Evolutionary conservation across 1,140 invertebrate genomes (phyloP).

Genomic region (Drosophila asahinai): DNA sequence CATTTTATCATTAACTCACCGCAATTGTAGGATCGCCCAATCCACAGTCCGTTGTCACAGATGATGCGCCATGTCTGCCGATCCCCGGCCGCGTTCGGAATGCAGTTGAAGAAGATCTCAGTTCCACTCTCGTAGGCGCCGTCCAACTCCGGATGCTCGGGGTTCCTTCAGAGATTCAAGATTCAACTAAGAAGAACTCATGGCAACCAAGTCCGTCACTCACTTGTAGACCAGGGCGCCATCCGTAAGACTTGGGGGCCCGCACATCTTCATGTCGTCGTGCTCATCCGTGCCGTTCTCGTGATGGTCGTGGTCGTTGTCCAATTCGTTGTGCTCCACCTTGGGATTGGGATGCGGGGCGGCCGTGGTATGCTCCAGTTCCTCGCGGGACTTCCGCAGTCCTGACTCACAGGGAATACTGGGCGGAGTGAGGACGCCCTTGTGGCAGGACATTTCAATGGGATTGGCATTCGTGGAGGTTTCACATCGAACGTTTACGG

Average conservation of each 20-base stretch:
- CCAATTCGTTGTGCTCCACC: slow-evolving; percentile 85
- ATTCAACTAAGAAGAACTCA: not conserved
- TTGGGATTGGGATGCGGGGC: slow-evolving; percentile 29
- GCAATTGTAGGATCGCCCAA: slow-evolving; percentile 91
- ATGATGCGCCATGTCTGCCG: slow-evolving; percentile 93
- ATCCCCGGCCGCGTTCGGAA: slow-evolving; percentile 91
- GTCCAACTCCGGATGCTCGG: slow-evolving; percentile 82
- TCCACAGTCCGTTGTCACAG: slow-evolving; percentile 93
- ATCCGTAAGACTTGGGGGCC: slow-evolving; percentile 72
- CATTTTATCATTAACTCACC: slow-evolving; percentile 84
- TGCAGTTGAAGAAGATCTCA: slow-evolving; percentile 93
- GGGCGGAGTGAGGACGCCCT: slow-evolving; percentile 88
- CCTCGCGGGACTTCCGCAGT: slow-evolving; percentile 72
- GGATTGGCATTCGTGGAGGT: slow-evolving; percentile 80
- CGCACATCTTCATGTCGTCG: slow-evolving; percentile 80
- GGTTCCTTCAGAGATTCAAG: slow-evolving; percentile 54
- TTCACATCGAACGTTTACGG: slow-evolving; percentile 89
- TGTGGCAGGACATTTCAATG: slow-evolving; percentile 87
- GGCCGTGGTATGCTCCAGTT: slow-evolving; percentile 64
- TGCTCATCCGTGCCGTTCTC: slow-evolving; percentile 76
- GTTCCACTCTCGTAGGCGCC: slow-evolving; percentile 90
- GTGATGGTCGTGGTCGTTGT: slow-evolving; percentile 58
- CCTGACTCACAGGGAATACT: slow-evolving; percentile 86
- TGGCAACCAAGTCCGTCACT: slow-evolving; percentile 10
- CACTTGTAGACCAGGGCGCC: slow-evolving; percentile 81